Percentiles rank a stretch among this genome's conserved stretches.
Evolutionary conservation across 2,113 vertebrate genomes (phyloP).

Genomic region (Pollimyrus isidori): DNA sequence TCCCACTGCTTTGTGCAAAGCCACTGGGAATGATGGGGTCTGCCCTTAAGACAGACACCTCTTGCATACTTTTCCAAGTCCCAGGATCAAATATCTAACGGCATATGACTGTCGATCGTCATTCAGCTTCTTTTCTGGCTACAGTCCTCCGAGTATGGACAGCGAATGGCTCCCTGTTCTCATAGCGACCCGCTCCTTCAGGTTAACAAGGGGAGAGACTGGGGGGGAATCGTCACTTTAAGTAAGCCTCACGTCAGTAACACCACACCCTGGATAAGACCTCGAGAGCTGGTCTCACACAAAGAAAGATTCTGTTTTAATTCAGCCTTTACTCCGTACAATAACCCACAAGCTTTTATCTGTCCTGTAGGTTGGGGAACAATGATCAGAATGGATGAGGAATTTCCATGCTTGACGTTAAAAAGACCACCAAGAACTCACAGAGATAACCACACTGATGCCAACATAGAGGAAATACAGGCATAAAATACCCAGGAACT

Average conservation of each 20-base stretch:
- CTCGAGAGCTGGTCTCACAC: slow-evolving; percentile 3
- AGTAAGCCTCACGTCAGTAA: not conserved
- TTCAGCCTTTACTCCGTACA: not conserved
- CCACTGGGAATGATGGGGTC: not conserved
- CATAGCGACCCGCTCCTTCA: not conserved
- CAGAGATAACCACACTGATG: not conserved
- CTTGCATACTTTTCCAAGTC: not conserved
- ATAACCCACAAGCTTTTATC: not conserved
- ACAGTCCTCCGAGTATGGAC: not conserved
- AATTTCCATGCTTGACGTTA: not conserved
- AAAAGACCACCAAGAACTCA: not conserved
- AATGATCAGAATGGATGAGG: not conserved
- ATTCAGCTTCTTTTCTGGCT: not conserved
- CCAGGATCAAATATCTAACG: not conserved
- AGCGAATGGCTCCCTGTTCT: not conserved
- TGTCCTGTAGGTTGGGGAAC: not conserved
- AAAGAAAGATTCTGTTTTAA: not conserved
- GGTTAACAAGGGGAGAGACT: not conserved
- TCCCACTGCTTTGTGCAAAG: not conserved
- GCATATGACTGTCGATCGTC: not conserved
- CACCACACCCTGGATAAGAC: not conserved
- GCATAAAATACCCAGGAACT: not conserved
- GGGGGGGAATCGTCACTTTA: not conserved
- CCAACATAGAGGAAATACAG: not conserved
- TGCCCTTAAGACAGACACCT: not conserved